phyloP scores from a whole-genome alignment of 2,888 invertebrate genomes.

The Campoplex capitator region DNA sequence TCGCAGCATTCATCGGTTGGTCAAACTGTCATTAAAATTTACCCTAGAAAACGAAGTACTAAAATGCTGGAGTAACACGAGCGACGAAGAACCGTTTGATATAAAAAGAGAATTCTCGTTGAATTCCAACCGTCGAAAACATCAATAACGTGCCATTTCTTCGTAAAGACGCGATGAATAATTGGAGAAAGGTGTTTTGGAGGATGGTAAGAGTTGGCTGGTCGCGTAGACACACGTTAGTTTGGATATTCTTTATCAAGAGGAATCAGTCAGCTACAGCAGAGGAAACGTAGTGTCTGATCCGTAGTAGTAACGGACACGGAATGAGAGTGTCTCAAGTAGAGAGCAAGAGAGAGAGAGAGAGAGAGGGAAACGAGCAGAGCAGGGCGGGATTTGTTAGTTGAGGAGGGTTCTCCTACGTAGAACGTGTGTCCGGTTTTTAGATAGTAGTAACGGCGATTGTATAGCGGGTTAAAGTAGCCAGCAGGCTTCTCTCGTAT shows the following conservation, averaged over 20 bases:
- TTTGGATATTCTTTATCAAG: not conserved
- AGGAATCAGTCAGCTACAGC: not conserved
- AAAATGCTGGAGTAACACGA: too few relatives aligned
- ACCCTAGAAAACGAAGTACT: too few relatives aligned
- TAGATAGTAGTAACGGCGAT: slow-evolving; percentile 64
- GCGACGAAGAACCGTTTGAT: too few relatives aligned
- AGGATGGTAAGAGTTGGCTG: not conserved
- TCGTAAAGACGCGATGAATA: not conserved
- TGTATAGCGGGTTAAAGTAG: slow-evolving; percentile 39
- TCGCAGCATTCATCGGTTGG: too few relatives aligned
- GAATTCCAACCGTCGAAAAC: not conserved
- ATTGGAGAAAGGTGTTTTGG: not conserved
- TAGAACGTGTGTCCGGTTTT: slow-evolving; percentile 42
- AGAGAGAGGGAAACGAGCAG: not conserved
- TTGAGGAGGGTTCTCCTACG: slow-evolving; percentile 17
- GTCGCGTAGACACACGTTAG: not conserved
- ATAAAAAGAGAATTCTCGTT: too few relatives aligned
- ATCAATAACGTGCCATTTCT: not conserved
- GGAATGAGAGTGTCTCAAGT: slow-evolving; percentile 27
- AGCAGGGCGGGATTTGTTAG: not conserved
- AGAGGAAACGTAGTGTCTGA: slow-evolving; percentile 7
- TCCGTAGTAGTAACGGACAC: slow-evolving; percentile 52
- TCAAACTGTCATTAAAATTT: too few relatives aligned
- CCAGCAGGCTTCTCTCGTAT: slow-evolving; percentile 12
- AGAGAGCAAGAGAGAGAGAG: too few relatives aligned